Percentiles rank a stretch among this genome's conserved stretches.
Conservation (phyloP, 2,113 vertebrate genomes). For the Loxodonta africana region DNA sequence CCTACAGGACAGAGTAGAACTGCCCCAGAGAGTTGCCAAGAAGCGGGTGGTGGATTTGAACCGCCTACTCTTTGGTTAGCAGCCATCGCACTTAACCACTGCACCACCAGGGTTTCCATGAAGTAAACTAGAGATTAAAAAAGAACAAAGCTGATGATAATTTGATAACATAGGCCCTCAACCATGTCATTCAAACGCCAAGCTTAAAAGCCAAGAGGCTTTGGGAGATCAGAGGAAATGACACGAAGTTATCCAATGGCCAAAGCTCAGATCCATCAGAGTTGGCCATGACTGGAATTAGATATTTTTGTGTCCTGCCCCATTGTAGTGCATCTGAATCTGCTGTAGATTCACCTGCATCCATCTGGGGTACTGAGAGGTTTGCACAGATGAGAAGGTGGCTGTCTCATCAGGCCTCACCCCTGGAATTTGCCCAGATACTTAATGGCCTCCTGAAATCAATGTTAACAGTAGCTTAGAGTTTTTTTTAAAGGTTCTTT, state of each 20-base stretch:
- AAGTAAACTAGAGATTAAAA: not conserved
- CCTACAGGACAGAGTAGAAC: too few relatives aligned
- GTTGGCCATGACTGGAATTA: not conserved
- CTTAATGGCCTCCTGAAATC: not conserved
- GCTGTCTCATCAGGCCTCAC: not conserved
- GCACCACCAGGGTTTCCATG: too few relatives aligned
- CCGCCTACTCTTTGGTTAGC: too few relatives aligned
- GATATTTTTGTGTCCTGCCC: not conserved
- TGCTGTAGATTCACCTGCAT: not conserved
- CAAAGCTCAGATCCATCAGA: not conserved
- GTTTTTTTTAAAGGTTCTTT: not conserved
- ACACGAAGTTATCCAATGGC: not conserved
- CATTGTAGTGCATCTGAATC: not conserved
- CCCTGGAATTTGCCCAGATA: not conserved
- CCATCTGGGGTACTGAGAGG: not conserved
- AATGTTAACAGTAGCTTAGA: not conserved
- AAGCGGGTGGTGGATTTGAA: too few relatives aligned
- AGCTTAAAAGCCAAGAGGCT: not conserved
- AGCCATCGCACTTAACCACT: too few relatives aligned
- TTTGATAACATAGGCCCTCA: not conserved
- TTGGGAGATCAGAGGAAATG: not conserved
- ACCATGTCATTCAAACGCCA: not conserved
- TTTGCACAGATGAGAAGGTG: not conserved
- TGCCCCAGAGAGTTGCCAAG: too few relatives aligned
- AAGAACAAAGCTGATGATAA: not conserved